Conservation (phyloP, 2,888 invertebrate genomes). For the Andrena hattorfiana region DNA sequence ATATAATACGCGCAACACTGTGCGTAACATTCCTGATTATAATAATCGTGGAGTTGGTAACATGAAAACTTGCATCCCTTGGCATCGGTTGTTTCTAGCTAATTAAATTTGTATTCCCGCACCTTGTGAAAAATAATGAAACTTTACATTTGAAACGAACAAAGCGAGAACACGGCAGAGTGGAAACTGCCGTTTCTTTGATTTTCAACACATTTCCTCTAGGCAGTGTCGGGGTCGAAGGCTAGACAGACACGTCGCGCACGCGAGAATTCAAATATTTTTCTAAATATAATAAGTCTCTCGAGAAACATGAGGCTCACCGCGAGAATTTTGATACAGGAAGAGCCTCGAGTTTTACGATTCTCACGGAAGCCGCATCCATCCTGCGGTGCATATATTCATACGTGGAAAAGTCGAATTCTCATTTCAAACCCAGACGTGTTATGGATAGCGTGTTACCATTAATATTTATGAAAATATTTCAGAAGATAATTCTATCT, state of each 20-base stretch:
- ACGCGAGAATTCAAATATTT: conserved; percentile 41
- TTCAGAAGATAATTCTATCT: background rate
- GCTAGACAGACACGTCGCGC: conserved; percentile 10
- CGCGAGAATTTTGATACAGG: conserved; percentile 41
- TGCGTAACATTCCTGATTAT: background rate
- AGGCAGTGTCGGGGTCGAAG: background rate
- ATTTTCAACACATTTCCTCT: conserved; percentile 14
- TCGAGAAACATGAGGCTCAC: conserved; percentile 53
- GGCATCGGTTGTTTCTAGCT: background rate
- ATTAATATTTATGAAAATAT: conserved; percentile 43
- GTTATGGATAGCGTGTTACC: conserved; percentile 2
- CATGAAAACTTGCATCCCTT: background rate
- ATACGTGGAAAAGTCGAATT: conserved; percentile 36
- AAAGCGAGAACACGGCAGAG: background rate
- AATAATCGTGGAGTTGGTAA: background rate
- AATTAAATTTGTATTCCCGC: background rate
- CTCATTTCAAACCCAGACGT: conserved; percentile 23
- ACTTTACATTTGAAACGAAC: background rate
- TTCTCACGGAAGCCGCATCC: conserved; percentile 45
- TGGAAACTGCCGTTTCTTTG: background rate
- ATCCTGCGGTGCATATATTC: conserved; percentile 27
- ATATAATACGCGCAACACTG: conserved; percentile 3
- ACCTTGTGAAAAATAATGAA: background rate
- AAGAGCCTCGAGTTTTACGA: conserved; percentile 43
- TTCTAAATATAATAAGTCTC: conserved; percentile 54